Evolutionary conservation across 1,140 invertebrate species (phyloP), one percentile per base, ranked within the genome.

Genomic region (Druon quercuslanigerum): DNA sequence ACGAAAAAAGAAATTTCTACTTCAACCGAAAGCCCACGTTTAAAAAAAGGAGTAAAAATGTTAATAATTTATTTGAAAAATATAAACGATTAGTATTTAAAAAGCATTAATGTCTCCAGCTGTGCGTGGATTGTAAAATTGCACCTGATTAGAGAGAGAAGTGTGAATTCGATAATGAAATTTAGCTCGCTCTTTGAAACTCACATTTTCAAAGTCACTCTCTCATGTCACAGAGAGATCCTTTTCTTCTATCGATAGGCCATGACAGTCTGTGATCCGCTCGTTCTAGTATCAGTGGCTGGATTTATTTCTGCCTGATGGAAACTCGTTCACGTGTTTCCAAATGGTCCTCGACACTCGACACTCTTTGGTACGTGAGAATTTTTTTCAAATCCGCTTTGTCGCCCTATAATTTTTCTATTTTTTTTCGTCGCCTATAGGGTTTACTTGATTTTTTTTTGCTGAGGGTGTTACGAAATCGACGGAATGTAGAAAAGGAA

Each of bases 141-240:
- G 25, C 40, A 46, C 40, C 7, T 1, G 7, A 46, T 11, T 46
- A 46, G 7, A 11, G 40, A 46, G 40, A 11, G 6, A 11, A 46
- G 40, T 46, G 40, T 46, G 1, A 46, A 46, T 11, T 46, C 40
- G 9, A 9, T 1, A 46, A 11, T 11, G 40, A 20, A 33, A 66
- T 13, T 40, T 46, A 66, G 57, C 57, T 33, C 57, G 57, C 40
- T 66, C 17, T 66, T 33, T 33, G 56, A 71, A 77, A 87, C 87
- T 88, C 82, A 89, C 89, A 84, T 90, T 89, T 88, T 87, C 73
- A 82, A 78, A 82, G 79, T 80, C 77, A 80, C 78, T 86, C 84
- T 87, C 77, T 88, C 89, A 90, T 90, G 85, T 86, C 89, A 89
- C 83, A 57, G 78, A 73, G 71, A 60, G 13, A 25, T 51, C 71